phyloP scores from a whole-genome alignment of 2,797 vertebrate genomes.

The Mus caroli region DNA sequence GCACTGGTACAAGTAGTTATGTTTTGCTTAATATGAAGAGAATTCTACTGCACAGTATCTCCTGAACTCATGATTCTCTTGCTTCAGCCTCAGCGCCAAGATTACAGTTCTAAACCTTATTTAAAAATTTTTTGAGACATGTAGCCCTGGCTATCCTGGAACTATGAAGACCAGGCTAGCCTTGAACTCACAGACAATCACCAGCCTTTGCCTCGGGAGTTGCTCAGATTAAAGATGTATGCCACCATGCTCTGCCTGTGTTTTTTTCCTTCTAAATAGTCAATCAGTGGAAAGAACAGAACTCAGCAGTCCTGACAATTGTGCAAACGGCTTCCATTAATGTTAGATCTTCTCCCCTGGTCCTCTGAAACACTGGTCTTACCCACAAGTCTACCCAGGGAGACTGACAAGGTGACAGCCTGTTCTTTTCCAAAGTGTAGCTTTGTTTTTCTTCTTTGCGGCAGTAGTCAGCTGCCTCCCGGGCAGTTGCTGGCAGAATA shows the following conservation, averaged over 20 bases:
- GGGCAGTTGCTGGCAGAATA: neutral
- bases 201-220: neutral
- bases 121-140: neutral
- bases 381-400: neutral
- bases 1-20: neutral
- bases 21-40: neutral
- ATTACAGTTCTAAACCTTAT: neutral
- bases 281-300: neutral
- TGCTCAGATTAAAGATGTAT: neutral
- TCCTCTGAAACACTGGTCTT: conserved; percentile 8
- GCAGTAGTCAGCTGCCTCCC: neutral
- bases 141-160: neutral
- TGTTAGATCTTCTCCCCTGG: neutral
- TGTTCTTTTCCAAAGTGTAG: neutral
- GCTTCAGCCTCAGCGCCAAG: neutral
- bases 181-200: neutral
- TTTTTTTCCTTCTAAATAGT: neutral
- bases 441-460: neutral
- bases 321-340: neutral
- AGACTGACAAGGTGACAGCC: too few relatives aligned
- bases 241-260: too few relatives aligned
- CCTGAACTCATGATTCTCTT: neutral
- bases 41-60: neutral
- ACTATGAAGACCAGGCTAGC: neutral
- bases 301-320: neutral